Evolutionary conservation across 2,113 vertebrate species (phyloP).

Genomic region (Bujurquina vittata): DNA sequence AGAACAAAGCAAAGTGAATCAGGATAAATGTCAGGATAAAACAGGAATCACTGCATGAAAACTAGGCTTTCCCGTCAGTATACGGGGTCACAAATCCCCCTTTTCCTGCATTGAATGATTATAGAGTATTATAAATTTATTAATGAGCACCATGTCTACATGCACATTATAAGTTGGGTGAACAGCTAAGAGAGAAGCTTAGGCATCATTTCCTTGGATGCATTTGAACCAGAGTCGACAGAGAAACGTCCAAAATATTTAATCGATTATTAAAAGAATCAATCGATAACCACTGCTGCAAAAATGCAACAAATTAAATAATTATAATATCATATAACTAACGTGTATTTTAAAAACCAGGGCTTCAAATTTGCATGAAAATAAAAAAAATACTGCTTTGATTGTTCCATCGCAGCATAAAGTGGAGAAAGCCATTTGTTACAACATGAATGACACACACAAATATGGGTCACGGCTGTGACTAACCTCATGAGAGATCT

Average conservation of each 20-base stretch:
- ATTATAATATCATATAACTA: background rate
- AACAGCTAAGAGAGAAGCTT: too few species aligned
- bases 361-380: background rate
- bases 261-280: background rate
- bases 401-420: background rate
- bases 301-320: background rate
- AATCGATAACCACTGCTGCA: background rate
- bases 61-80: too few species aligned
- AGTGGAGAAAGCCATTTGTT: background rate
- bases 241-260: background rate
- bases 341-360: background rate
- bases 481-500: slow-evolving; percentile 90
- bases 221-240: background rate
- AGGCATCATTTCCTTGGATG: too few species aligned
- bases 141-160: background rate
- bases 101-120: too few species aligned
- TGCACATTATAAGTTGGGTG: too few species aligned
- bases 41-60: too few species aligned
- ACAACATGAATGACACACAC: background rate
- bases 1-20: background rate
- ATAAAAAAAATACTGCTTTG: background rate
- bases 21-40: background rate
- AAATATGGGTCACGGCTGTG: background rate
- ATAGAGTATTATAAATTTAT: background rate
- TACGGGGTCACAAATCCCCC: too few species aligned